Percentiles rank a stretch among this genome's conserved stretches.
Evolutionary conservation across 92 coral and sea anemone species (phyloP).

Genomic region (Epizoanthus rinbou): DNA sequence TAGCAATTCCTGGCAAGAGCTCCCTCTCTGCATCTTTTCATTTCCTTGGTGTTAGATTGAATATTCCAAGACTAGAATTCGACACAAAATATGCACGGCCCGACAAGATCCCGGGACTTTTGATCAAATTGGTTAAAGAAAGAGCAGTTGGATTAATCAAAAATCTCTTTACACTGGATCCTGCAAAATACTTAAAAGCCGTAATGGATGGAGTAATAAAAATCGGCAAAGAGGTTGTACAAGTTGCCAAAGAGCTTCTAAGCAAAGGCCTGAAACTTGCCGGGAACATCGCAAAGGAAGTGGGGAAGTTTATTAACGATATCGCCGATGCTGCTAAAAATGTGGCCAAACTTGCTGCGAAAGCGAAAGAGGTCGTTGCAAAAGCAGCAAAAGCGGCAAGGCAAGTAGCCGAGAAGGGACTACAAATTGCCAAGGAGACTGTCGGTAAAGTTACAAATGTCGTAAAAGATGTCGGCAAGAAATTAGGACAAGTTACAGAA

Average conservation of each 20-base stretch:
- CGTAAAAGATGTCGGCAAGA: conserved; percentile 31
- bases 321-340: conserved; percentile 44
- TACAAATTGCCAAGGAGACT: conserved; percentile 19
- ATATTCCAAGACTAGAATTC: conserved; percentile 47
- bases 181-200: conserved; percentile 49
- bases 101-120: conserved; percentile 54
- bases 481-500: conserved; percentile 37
- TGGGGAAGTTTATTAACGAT: conserved; percentile 49
- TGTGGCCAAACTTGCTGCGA: conserved; percentile 42
- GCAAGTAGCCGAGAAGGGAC: conserved; percentile 41
- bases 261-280: conserved; percentile 45
- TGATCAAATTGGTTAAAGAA: conserved; percentile 34
- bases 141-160: conserved; percentile 46
- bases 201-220: conserved; percentile 52
- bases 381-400: conserved; percentile 53
- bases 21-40: conserved; percentile 43
- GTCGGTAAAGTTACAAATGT: conserved; percentile 32
- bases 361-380: conserved; percentile 10
- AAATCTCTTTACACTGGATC: conserved; percentile 36
- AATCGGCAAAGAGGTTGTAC: conserved; percentile 48
- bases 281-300: conserved; percentile 46
- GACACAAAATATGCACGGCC: conserved; percentile 55
- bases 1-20: conserved; percentile 61
- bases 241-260: conserved; percentile 48
- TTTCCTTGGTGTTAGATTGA: conserved; percentile 42